phyloP scores from a whole-genome alignment of 2,888 invertebrate species.

The Diaperis boleti region DNA sequence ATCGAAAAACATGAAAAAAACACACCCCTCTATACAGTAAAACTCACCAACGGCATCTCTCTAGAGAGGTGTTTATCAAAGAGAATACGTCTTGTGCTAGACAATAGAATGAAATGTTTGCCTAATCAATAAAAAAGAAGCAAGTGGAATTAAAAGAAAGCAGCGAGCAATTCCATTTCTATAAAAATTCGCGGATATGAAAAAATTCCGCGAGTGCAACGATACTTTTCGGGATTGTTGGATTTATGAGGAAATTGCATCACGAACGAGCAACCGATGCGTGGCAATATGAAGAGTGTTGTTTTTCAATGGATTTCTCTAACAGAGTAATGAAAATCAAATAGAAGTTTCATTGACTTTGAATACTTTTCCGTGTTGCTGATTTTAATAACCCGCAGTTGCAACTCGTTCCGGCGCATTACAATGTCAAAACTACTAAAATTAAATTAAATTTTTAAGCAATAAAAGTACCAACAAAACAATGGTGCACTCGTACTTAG shows the following conservation, averaged over 20 bases:
- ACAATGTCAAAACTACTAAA: too few species aligned
- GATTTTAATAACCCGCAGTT: too few species aligned
- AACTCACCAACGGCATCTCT: conserved; percentile 25
- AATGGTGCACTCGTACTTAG: too few species aligned
- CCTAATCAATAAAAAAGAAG: conserved; percentile 23
- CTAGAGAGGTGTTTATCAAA: conserved; percentile 35
- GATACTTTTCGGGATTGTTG: conserved; percentile 2
- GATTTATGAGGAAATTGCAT: conserved; percentile 17
- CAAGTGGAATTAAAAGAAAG: background rate
- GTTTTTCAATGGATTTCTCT: conserved; percentile 3
- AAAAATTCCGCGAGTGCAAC: conserved; percentile 20
- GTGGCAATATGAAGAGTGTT: background rate
- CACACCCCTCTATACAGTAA: conserved; percentile 14
- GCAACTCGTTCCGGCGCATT: too few species aligned
- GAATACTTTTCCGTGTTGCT: too few species aligned
- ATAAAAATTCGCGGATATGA: conserved; percentile 9
- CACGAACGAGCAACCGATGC: background rate
- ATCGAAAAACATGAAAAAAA: conserved; percentile 31
- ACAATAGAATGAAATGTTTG: conserved; percentile 31
- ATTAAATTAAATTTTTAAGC: too few species aligned
- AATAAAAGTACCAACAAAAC: too few species aligned
- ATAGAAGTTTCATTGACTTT: conserved; percentile 1
- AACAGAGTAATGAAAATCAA: background rate
- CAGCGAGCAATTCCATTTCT: background rate
- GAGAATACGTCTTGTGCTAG: conserved; percentile 29